Base-by-base conservation (phyloP, 2,113 vertebrate genomes). In the Ramphastos sulfuratus region DNA sequence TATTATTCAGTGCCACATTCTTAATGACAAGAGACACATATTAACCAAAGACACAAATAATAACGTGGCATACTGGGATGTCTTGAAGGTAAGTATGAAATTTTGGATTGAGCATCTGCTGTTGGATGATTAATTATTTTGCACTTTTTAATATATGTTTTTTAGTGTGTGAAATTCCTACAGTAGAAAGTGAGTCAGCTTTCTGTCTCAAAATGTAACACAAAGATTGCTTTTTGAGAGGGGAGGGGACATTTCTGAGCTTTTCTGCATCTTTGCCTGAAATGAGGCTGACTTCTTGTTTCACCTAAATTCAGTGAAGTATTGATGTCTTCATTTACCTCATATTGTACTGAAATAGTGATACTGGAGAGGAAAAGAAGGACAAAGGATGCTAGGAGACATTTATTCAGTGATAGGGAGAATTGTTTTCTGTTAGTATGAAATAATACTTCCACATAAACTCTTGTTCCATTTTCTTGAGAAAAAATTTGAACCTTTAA, bases 11-110 rank as follows among this genome's bases (percentile, higher is more conserved):
- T 99, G 99, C 97, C 98, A 99, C 98, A 99, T 99, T 97, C 98
- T 99, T 90, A 99, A 99, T 61, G 99, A 99, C 97, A 99, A 99
- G 97, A 98, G 99, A 83, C 99, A 99, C 97, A 99, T 99, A 97
- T 96, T 99, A 95, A 99, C 99, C 98, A 99, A 99, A 99, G 99
- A 99, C 88, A 99, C 99, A 90, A 99, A 99, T 97, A 99, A 99
- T 97, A 99, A 98, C 15, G 99, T 99, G 98, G 99, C 99, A 11
- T 99, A 98, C 93, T 99, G 99, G 99, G 99, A 99, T 66, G 98
- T 99, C 17, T 95, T 99, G 12, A 99, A 99, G 98, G 99, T 99
- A 83, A 97, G 97, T 93, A 18, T 42, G 2, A 39, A 10, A 72
- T 71, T 91, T 91, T 46, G 18, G 18, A 55, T 92, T 80, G 89